Conservation (phyloP, 2,888 invertebrate species). For the Pachymerium ferrugineum region DNA sequence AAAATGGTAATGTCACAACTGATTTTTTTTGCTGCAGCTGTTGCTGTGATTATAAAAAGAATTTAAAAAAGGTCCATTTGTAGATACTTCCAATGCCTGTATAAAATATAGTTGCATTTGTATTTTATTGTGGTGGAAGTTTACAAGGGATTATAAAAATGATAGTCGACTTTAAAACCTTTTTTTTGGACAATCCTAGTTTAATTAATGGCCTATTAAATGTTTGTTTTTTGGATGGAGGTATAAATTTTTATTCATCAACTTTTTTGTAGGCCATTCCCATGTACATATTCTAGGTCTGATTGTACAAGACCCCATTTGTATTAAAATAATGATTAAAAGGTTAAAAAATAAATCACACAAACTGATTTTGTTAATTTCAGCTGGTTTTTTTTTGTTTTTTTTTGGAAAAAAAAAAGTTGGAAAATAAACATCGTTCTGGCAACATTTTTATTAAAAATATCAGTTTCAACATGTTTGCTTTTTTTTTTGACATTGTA, state of each 20-base stretch:
- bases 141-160: conserved; percentile 1
- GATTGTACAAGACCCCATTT: conserved; percentile 29
- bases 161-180: conserved; percentile 10
- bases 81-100: conserved; percentile 29
- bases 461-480: too few relatives aligned
- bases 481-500: too few relatives aligned
- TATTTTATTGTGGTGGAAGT: conserved; percentile 31
- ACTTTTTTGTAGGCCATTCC: conserved; percentile 28
- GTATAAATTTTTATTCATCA: conserved; percentile 19
- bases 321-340: conserved; percentile 28
- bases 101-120: conserved; percentile 30
- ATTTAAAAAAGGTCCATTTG: background rate
- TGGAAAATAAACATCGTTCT: too few relatives aligned
- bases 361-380: conserved; percentile 5
- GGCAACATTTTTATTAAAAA: too few relatives aligned
- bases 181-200: conserved; percentile 24
- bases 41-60: background rate
- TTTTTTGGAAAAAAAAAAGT: too few relatives aligned
- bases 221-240: conserved; percentile 2
- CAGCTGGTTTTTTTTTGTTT: background rate
- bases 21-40: background rate
- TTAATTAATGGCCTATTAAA: conserved; percentile 27
- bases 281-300: conserved; percentile 31
- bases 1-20: conserved; percentile 12
- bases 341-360: conserved; percentile 7